Evolutionary conservation across 2,113 vertebrate genomes (phyloP), one percentile per base, ranked within the genome.

Genomic region (Ptychochromis oligacanthus): DNA sequence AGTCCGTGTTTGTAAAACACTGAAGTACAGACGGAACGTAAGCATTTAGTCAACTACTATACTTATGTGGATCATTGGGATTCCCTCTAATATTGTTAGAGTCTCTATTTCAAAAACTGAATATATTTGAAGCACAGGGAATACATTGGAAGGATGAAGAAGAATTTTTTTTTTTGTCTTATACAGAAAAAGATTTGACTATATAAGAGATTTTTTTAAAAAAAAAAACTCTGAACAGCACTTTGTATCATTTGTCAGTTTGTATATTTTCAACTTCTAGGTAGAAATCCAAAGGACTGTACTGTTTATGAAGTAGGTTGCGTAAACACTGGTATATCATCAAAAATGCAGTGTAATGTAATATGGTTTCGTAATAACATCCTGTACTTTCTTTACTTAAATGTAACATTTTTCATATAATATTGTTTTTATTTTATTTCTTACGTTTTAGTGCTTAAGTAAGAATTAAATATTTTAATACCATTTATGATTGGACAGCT

Each of bases 401-500:
- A 31, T 72, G 43, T n/a, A 72, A 18, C 26, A 52, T 72, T 52
- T 28, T 72, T 52, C 43, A n/a, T n/a, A n/a, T 72, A 54, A 52
- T 20, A 31, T 52, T 31, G 28, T 54, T 72, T 72, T 17, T 7
- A 49, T 49, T 49, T 2, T 28, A 20, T 8, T 54, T 72, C 13
- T 54, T 34, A 9, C 54, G 6, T n/a, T 54, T 8, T 20, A n/a
- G 4, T 10, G 52, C 52, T n/a, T 2, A 55, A 55, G 52, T 10
- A n/a, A n/a, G 67, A 72, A 72, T 72, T 31, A 31, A 54, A 34
- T 14, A 52, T 72, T 72, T 52, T 34, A 54, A n/a, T 54, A 34
- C 26, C 31, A 54, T 14, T 34, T 38, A 85, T 78, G 65, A 89
- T 43, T 77, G 59, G 80, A 82, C 59, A 67, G 75, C 62, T 65